These are phyloP conservation scores for Periparus ater DNA, from an alignment of 2,797 vertebrate genomes.

Conservation along the genomic window DNA sequence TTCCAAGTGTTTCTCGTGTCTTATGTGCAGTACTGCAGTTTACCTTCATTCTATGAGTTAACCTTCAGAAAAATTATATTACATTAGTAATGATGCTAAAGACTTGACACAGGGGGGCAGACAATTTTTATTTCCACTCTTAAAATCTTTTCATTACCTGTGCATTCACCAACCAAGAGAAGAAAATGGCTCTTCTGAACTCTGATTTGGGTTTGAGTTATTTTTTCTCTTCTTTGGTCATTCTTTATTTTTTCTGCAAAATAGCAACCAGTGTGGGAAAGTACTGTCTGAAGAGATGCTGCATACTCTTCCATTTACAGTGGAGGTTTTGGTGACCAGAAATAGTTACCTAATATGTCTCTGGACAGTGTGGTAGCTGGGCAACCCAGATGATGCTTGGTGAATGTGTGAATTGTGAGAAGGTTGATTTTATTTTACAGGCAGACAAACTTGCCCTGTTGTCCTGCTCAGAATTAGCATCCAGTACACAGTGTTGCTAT, in stretches of 20 bases:
- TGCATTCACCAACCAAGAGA: background rate
- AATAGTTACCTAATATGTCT: background rate
- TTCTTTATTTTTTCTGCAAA: background rate
- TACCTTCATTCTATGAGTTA: background rate
- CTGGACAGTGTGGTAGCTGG: background rate
- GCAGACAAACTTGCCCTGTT: background rate
- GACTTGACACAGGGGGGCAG: background rate
- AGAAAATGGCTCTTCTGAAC: background rate
- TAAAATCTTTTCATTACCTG: background rate
- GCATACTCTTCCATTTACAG: background rate
- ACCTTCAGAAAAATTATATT: background rate
- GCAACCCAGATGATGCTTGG: background rate
- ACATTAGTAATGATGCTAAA: background rate
- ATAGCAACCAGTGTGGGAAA: background rate
- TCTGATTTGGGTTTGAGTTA: background rate
- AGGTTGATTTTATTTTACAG: background rate
- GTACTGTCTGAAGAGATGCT: background rate
- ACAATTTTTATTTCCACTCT: background rate
- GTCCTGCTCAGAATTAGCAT: background rate
- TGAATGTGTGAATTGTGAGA: background rate
- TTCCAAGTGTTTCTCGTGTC: background rate
- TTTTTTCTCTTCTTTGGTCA: background rate
- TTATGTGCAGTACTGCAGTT: background rate
- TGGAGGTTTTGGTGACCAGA: background rate
- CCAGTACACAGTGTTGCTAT: background rate